These are phyloP conservation scores for Ecdyonurus torrentis DNA, from an alignment of 2,888 invertebrate genomes.

Conservation along the genomic window DNA sequence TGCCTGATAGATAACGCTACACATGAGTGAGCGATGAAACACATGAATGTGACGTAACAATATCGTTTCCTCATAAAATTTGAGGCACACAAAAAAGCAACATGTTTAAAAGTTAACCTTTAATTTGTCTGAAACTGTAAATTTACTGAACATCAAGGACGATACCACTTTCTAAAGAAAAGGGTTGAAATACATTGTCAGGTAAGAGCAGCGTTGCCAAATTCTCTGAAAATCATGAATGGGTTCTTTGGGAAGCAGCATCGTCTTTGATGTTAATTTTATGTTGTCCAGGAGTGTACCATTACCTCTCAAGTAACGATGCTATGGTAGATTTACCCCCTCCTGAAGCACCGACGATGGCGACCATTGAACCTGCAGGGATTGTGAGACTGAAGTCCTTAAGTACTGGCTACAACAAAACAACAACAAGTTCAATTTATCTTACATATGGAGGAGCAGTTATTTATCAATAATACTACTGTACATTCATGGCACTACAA, in stretches of 20 bases:
- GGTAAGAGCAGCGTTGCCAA: background rate
- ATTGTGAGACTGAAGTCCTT: constrained; percentile 66
- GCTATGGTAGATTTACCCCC: constrained; percentile 92
- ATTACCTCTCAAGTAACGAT: constrained; percentile 64
- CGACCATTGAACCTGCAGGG: constrained; percentile 76
- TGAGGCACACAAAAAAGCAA: too few species aligned
- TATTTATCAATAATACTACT: background rate
- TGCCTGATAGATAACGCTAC: too few species aligned
- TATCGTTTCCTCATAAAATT: too few species aligned
- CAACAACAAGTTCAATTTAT: constrained; percentile 1
- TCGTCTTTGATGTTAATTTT: background rate
- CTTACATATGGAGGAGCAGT: background rate
- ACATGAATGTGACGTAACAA: too few species aligned
- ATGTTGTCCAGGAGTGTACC: constrained; percentile 5
- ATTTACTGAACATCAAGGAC: too few species aligned
- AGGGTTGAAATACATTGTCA: background rate
- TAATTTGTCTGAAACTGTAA: too few species aligned
- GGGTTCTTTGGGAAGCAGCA: too few species aligned
- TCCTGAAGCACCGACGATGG: constrained; percentile 85
- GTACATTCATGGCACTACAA: constrained; percentile 13
- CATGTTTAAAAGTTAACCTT: too few species aligned
- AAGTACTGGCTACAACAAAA: constrained; percentile 44
- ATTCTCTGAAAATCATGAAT: background rate
- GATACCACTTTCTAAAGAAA: too few species aligned
- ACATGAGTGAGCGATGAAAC: too few species aligned